Conservation (phyloP, 2,797 vertebrate genomes). For the Halcyon smyrnensis region DNA sequence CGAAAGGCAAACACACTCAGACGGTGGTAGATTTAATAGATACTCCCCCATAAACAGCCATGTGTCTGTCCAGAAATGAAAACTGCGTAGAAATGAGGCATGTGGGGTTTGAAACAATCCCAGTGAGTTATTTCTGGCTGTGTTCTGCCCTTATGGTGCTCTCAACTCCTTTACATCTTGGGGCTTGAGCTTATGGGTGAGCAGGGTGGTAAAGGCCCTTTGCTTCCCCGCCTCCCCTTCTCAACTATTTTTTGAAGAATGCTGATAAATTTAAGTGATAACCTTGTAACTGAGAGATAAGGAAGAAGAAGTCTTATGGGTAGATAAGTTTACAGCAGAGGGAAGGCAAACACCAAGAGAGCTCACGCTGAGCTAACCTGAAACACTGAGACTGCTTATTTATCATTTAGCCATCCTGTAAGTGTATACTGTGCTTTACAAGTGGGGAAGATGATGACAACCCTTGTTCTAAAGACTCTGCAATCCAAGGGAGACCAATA, state of each 20-base stretch:
- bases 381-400: constrained; percentile 5
- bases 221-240: not conserved
- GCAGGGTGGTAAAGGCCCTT: not conserved
- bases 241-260: not conserved
- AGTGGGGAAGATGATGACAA: not conserved
- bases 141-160: rapidly evolving
- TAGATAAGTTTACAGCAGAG: not conserved
- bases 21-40: not conserved
- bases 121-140: not conserved
- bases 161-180: not conserved
- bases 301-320: not conserved
- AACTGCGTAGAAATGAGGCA: not conserved
- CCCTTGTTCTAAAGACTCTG: not conserved
- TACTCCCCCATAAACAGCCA: not conserved
- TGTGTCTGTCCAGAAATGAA: not conserved
- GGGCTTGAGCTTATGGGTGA: not conserved
- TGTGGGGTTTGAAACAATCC: not conserved
- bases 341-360: not conserved
- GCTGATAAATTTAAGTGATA: constrained; percentile 13
- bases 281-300: constrained; percentile 29
- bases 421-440: not conserved
- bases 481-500: not conserved
- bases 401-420: not conserved
- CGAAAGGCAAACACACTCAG: not conserved
- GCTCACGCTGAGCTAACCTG: not conserved